Conservation (phyloP, 1,140 invertebrate genomes). For the Galleria mellonella region DNA sequence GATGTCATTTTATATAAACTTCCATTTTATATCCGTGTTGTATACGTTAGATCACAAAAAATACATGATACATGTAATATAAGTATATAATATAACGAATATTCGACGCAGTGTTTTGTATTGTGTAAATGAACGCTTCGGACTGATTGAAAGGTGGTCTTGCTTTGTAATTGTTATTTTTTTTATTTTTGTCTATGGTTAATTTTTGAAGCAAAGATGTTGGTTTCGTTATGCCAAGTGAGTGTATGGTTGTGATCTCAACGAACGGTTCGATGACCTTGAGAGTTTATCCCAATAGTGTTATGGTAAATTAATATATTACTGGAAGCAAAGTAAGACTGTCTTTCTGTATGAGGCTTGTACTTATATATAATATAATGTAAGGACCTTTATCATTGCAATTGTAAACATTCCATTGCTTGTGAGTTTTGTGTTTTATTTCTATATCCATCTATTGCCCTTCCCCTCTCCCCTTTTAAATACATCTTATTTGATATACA, state of each 20-base stretch:
- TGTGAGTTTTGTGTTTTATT: conserved; percentile 54
- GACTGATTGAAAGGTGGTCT: conserved; percentile 31
- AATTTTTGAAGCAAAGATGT: background rate
- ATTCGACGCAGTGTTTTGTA: conserved; percentile 50
- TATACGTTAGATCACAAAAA: conserved; percentile 47
- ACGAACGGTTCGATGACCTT: conserved; percentile 26
- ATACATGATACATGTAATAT: conserved; percentile 12
- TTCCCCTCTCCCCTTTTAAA: too few species aligned
- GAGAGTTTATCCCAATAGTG: conserved; percentile 10
- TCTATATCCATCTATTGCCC: background rate
- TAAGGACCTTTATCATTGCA: conserved; percentile 57
- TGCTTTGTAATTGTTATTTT: conserved; percentile 19
- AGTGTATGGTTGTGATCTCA: conserved; percentile 41
- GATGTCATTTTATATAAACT: conserved; percentile 43
- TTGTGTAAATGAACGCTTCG: conserved; percentile 37
- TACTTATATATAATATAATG: conserved; percentile 33
- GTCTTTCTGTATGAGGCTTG: conserved; percentile 23
- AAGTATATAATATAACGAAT: conserved; percentile 34
- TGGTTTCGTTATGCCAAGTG: conserved; percentile 14
- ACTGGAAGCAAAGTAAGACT: conserved; percentile 18
- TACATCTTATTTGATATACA: too few species aligned
- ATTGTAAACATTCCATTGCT: conserved; percentile 71
- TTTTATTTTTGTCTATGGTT: background rate
- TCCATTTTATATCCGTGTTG: conserved; percentile 52
- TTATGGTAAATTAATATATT: conserved; percentile 2